A percentile compares a stretch with the other conserved stretches of the same genome.
Evolutionary conservation across 2,797 vertebrate genomes (phyloP).

Genomic region (Novumbra hubbsi): DNA sequence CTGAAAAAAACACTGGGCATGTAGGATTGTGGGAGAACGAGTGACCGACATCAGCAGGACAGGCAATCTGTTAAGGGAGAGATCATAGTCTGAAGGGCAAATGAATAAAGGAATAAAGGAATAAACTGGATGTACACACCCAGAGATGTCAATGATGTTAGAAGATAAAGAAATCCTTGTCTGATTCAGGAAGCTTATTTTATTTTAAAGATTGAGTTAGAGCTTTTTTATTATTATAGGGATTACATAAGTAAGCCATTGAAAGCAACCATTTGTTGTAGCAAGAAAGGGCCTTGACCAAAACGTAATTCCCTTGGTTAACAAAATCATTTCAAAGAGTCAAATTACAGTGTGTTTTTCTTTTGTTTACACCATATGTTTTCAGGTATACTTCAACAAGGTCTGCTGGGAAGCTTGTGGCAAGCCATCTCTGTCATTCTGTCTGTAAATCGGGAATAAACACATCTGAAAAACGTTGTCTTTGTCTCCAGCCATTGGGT

Average conservation of each 20-base stretch:
- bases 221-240: conserved; percentile 23
- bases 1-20: background rate
- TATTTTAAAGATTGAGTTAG: conserved; percentile 6
- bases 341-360: conserved; percentile 41
- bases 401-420: conserved; percentile 23
- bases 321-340: conserved; percentile 30
- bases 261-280: conserved; percentile 15
- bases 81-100: background rate
- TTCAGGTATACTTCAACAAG: conserved; percentile 38
- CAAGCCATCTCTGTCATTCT: conserved; percentile 30
- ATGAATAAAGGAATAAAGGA: background rate
- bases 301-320: conserved; percentile 24
- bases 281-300: too few relatives aligned
- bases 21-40: background rate
- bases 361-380: conserved; percentile 35
- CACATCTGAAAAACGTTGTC: conserved; percentile 38
- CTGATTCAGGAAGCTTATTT: background rate
- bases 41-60: background rate
- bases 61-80: background rate
- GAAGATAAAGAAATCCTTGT: background rate
- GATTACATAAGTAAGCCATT: conserved; percentile 27
- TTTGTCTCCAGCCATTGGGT: conserved; percentile 46
- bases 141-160: background rate
- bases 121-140: background rate
- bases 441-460: conserved; percentile 42